Percentiles rank a stretch among this genome's conserved stretches.
Conservation (phyloP, 2,888 invertebrate species). For the Drymonia ruficornis region DNA sequence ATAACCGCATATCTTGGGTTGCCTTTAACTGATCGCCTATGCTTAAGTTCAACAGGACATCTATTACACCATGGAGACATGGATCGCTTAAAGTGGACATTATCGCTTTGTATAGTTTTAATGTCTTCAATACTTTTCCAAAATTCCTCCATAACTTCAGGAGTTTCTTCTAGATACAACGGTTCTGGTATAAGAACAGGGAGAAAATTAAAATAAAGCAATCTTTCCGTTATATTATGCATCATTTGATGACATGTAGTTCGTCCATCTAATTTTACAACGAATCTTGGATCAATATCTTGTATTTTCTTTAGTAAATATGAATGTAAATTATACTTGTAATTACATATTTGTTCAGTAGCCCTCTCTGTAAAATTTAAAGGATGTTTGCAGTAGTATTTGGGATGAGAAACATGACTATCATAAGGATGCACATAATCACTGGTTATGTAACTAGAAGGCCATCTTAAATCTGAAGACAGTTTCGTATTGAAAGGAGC, state of each 20-base stretch:
- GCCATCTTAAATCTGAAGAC: constrained; percentile 60
- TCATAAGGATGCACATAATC: constrained; percentile 53
- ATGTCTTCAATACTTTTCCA: constrained; percentile 62
- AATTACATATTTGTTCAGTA: constrained; percentile 78
- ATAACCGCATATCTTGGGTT: constrained; percentile 81
- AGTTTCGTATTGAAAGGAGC: constrained; percentile 46
- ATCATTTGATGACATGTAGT: constrained; percentile 75
- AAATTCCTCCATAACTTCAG: constrained; percentile 71
- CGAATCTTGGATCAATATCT: constrained; percentile 79
- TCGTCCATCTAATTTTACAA: constrained; percentile 86
- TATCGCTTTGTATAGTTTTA: constrained; percentile 53
- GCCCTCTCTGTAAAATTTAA: constrained; percentile 73
- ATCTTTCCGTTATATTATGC: constrained; percentile 69
- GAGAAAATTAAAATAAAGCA: constrained; percentile 58
- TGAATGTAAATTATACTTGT: constrained; percentile 64
- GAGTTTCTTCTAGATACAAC: constrained; percentile 62
- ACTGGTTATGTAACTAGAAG: constrained; percentile 55
- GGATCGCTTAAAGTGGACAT: constrained; percentile 58
- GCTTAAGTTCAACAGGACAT: constrained; percentile 87
- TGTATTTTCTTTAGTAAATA: constrained; percentile 79
- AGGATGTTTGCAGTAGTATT: constrained; percentile 77
- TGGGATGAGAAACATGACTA: constrained; percentile 55
- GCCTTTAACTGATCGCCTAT: constrained; percentile 80
- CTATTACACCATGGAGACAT: constrained; percentile 85
- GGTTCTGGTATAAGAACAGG: constrained; percentile 70